phyloP scores from a whole-genome alignment of 2,888 invertebrate genomes.

The Malthinus seriepunctatus region DNA sequence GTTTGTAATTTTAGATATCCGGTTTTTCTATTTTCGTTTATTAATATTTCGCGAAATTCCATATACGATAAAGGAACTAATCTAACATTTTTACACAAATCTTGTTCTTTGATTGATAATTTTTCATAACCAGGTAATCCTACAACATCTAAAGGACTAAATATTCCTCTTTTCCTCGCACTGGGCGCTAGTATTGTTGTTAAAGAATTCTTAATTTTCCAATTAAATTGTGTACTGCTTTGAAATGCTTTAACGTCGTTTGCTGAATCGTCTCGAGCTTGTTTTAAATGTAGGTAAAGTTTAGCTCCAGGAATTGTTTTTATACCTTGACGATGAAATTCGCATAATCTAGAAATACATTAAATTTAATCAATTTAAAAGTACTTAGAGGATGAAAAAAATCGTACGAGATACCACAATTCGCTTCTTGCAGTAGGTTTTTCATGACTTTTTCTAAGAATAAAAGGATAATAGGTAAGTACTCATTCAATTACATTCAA shows the following conservation, averaged over 20 bases:
- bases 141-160: conserved; percentile 66
- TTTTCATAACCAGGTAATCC: conserved; percentile 80
- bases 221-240: conserved; percentile 44
- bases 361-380: too few species aligned
- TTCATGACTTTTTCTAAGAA: too few species aligned
- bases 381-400: too few species aligned
- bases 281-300: conserved; percentile 68
- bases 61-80: conserved; percentile 78
- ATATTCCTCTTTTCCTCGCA: conserved; percentile 51
- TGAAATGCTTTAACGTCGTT: conserved; percentile 56
- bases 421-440: too few species aligned
- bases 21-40: conserved; percentile 75
- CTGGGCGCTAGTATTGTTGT: conserved; percentile 17
- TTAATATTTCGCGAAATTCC: conserved; percentile 74
- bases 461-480: too few species aligned
- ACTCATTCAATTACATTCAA: too few species aligned
- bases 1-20: conserved; percentile 78
- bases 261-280: conserved; percentile 61
- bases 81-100: conserved; percentile 75
- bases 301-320: conserved; percentile 64
- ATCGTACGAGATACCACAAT: too few species aligned
- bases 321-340: conserved; percentile 73
- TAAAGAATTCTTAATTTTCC: conserved; percentile 39
- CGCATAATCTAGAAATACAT: conserved; percentile 57
- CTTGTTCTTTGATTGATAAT: conserved; percentile 70